These are phyloP conservation scores for Rotaria magnacalcarata DNA, from an alignment of 2,888 invertebrate species.

Conservation along the genomic window DNA sequence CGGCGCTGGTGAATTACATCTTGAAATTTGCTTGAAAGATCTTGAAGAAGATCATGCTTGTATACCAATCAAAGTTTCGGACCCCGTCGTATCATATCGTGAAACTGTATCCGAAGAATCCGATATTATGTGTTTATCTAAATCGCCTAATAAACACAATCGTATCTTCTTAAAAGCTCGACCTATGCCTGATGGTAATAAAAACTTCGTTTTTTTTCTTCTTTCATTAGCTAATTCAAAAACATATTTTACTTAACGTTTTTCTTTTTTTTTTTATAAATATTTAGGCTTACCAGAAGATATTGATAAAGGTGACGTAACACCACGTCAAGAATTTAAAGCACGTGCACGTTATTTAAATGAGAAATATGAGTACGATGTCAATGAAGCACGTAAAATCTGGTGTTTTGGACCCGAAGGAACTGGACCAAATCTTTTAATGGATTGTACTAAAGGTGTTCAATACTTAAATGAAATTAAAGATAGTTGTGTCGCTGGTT, in stretches of 20 bases:
- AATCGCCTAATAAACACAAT: slow-evolving; percentile 99
- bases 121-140: slow-evolving; percentile 88
- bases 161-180: slow-evolving; percentile 88
- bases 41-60: slow-evolving; percentile 96
- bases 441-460: slow-evolving; percentile 98
- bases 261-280: neutral
- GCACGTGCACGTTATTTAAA: slow-evolving; percentile 84
- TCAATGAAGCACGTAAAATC: slow-evolving; percentile 93
- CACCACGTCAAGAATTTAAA: slow-evolving; percentile 94
- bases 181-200: slow-evolving; percentile 80
- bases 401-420: slow-evolving; percentile 99
- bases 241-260: neutral
- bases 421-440: slow-evolving; percentile 90
- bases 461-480: slow-evolving; percentile 99
- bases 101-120: slow-evolving; percentile 93
- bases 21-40: slow-evolving; percentile 97
- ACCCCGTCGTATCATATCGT: slow-evolving; percentile 81
- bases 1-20: slow-evolving; percentile 96
- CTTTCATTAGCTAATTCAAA: neutral
- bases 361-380: slow-evolving; percentile 93
- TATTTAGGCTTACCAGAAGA: slow-evolving; percentile 71
- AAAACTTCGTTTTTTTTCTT: neutral
- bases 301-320: slow-evolving; percentile 82
- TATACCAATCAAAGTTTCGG: slow-evolving; percentile 92
- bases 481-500: slow-evolving; percentile 94